These are phyloP conservation scores for Spicauda simplicius DNA, from an alignment of 2,888 invertebrate species.

Conservation along the genomic window DNA sequence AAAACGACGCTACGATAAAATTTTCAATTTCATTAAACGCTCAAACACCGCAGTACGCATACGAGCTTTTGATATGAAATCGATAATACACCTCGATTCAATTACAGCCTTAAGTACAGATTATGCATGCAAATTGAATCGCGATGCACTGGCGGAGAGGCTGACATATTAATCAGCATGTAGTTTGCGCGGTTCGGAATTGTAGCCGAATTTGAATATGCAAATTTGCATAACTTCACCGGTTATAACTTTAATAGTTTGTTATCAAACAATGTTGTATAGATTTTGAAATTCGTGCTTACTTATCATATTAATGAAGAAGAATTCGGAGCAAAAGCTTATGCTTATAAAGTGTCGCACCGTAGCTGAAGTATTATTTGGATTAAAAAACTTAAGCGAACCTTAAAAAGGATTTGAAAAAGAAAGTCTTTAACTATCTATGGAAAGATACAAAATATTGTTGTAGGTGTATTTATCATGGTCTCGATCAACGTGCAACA, in stretches of 20 bases:
- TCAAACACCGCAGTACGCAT: slow-evolving; percentile 14
- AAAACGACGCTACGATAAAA: slow-evolving; percentile 8
- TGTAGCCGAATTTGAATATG: slow-evolving; percentile 33
- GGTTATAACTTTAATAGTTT: too few relatives aligned
- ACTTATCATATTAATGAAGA: too few relatives aligned
- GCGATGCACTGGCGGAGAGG: slow-evolving; percentile 29
- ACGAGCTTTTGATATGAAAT: slow-evolving; percentile 35
- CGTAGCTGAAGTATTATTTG: too few relatives aligned
- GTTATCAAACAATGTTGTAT: too few relatives aligned
- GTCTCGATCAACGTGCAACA: slow-evolving; percentile 48
- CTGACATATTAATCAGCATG: slow-evolving; percentile 35
- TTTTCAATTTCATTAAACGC: slow-evolving; percentile 12
- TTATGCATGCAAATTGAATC: slow-evolving; percentile 36
- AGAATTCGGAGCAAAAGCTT: too few relatives aligned
- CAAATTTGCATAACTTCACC: slow-evolving; percentile 12
- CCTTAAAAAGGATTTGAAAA: too few relatives aligned
- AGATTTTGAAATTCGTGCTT: too few relatives aligned
- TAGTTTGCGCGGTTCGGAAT: slow-evolving; percentile 31
- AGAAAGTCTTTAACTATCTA: too few relatives aligned
- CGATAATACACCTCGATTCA: slow-evolving; percentile 34
- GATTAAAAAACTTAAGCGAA: too few relatives aligned
- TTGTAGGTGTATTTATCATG: slow-evolving; percentile 41
- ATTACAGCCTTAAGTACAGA: slow-evolving; percentile 34
- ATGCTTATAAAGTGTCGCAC: too few relatives aligned
- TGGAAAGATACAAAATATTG: too few relatives aligned